These are phyloP conservation scores for Oryzias sinensis DNA, from an alignment of 2,797 vertebrate species.

Conservation along the genomic window DNA sequence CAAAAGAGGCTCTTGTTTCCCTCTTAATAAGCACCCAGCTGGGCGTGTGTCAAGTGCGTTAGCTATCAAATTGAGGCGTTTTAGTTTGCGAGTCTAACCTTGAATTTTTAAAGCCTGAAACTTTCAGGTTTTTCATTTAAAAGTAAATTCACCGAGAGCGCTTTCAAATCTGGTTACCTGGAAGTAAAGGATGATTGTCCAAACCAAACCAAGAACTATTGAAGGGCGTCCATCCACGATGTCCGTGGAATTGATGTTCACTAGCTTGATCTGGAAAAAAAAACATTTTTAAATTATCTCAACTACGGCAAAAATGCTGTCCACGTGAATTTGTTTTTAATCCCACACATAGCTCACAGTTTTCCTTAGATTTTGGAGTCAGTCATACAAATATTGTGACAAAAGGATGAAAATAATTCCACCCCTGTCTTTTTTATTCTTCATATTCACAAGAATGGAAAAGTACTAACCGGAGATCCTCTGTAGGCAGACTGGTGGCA, in stretches of 20 bases:
- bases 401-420: slow-evolving; percentile 32
- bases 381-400: slow-evolving; percentile 10
- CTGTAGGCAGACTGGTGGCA: slow-evolving; percentile 88
- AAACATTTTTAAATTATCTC: slow-evolving; percentile 8
- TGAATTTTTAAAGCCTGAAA: neutral
- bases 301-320: neutral
- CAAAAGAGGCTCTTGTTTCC: neutral
- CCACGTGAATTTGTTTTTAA: slow-evolving; percentile 13
- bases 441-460: slow-evolving; percentile 31
- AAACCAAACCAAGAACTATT: slow-evolving; percentile 93
- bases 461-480: slow-evolving; percentile 97
- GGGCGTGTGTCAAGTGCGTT: slow-evolving; percentile 2
- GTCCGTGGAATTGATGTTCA: slow-evolving; percentile 98
- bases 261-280: slow-evolving; percentile 89
- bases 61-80: neutral
- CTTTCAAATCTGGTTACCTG: slow-evolving; percentile 79
- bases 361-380: slow-evolving; percentile 16
- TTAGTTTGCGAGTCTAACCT: neutral
- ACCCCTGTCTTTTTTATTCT: slow-evolving; percentile 20
- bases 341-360: slow-evolving; percentile 23
- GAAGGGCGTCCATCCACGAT: slow-evolving; percentile 95
- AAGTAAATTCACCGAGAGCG: too few species aligned
- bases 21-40: neutral
- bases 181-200: slow-evolving; percentile 98
- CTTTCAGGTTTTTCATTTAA: too few species aligned